Evolutionary conservation across 2,113 vertebrate genomes (phyloP).

Genomic region (Chrysochloris asiatica): DNA sequence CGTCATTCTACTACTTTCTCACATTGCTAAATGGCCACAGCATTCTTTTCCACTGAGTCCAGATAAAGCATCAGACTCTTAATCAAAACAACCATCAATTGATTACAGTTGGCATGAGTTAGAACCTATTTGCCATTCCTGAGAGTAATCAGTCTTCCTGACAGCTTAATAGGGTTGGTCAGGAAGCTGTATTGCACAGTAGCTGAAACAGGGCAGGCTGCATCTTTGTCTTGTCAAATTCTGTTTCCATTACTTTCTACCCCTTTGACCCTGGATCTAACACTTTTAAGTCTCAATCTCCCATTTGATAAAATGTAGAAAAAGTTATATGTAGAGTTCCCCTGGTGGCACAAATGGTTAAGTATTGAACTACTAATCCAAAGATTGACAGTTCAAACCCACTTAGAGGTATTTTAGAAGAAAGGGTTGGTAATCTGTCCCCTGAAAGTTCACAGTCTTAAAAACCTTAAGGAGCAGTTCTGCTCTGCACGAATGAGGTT

Average conservation of each 20-base stretch:
- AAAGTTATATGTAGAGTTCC: neutral
- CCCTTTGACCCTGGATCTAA: neutral
- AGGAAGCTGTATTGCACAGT: neutral
- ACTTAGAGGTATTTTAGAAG: neutral
- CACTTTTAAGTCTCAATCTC: neutral
- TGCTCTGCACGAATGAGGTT: neutral
- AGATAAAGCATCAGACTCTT: neutral
- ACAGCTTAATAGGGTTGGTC: neutral
- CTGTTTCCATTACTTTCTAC: neutral
- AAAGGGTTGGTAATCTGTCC: too few species aligned
- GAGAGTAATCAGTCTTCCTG: neutral
- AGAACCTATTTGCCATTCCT: neutral
- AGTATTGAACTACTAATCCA: neutral
- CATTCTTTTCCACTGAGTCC: conserved; percentile 1
- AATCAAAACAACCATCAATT: conserved; percentile 3
- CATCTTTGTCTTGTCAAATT: neutral
- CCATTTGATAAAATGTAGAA: neutral
- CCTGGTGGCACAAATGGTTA: neutral
- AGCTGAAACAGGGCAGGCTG: neutral
- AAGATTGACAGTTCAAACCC: neutral
- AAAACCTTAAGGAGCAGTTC: neutral
- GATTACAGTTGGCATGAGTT: conserved; percentile 5
- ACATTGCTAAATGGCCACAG: conserved; percentile 23
- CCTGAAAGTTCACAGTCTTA: neutral
- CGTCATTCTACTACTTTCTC: neutral